phyloP scores from a whole-genome alignment of 2,113 vertebrate genomes.

The Apteryx mantelli region DNA sequence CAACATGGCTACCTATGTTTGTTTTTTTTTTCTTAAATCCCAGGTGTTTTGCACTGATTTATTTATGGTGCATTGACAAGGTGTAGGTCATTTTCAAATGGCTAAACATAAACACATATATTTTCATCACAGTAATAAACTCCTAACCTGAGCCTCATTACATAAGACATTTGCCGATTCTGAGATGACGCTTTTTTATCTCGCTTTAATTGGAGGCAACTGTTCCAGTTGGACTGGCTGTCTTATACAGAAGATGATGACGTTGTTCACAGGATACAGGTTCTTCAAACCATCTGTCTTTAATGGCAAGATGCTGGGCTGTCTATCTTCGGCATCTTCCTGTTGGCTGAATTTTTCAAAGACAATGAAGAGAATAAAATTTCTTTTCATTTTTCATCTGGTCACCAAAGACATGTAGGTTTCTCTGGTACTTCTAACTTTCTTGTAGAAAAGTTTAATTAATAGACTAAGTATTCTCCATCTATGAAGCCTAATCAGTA shows the following conservation, averaged over 20 bases:
- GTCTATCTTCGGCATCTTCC: neutral
- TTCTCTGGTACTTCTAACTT: neutral
- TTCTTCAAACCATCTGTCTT: slow-evolving; percentile 36
- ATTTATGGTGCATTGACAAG: neutral
- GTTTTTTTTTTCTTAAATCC: neutral
- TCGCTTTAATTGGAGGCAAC: slow-evolving; percentile 32
- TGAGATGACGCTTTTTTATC: neutral
- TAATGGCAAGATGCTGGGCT: neutral
- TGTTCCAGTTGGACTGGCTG: slow-evolving; percentile 41
- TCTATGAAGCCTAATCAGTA: neutral
- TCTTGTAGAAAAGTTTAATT: neutral
- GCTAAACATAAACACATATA: slow-evolving; percentile 3
- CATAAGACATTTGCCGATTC: neutral
- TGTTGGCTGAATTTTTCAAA: neutral
- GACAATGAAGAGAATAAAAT: neutral
- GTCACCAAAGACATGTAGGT: neutral
- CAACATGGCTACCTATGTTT: neutral
- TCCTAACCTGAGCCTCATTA: neutral
- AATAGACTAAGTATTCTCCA: neutral
- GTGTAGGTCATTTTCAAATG: neutral
- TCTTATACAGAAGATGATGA: neutral
- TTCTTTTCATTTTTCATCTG: neutral
- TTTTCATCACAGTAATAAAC: slow-evolving; percentile 20
- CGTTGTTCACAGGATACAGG: neutral
- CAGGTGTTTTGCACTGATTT: neutral